Evolutionary conservation across 2,797 vertebrate genomes (phyloP), one percentile per base, ranked within the genome.

Genomic region (Loriculus beryllinus): DNA sequence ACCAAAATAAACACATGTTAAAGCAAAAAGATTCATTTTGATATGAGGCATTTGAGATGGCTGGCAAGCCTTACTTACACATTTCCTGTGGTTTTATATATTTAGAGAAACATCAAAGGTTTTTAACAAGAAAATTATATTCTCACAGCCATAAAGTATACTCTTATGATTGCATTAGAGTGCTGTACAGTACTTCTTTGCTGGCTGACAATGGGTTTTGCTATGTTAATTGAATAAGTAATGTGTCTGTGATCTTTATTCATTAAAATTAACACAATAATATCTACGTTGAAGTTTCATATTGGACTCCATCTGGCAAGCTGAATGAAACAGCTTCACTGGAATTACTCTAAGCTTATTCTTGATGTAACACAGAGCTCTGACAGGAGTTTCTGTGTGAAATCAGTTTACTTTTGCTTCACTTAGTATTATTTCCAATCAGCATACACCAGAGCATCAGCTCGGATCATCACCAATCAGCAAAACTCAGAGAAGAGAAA

Each of bases 191-290:
- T 72, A 76, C 56, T 69, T 85, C 92, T 88, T 78, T 82, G 69
- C 86, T 77, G 71, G 63, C 91, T 96, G 95, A 92, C 89, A 87
- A 52, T 82, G 82, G 29, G 29, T 9, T 95, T 92, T 95, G 85
- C 91, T 82, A 35, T 22, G 90, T 77, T 96, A 96, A 97, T 96
- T 94, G 80, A 95, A 72, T 94, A 91, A 96, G 94, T 82, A 84
- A 94, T 86, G 47, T 29, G 8, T 63, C 90, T 90, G 60, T 69
- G 85, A 95, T 96, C 72, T 96, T 94, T 93, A 96, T 77, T 93
- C 94, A 96, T 96, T 92, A 93, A 84, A 92, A 92, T 90, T 92
- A 97, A 95, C 89, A 86, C 80, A 96, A 86, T 94, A 95, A 83
- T 47, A 92, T 84, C 67, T 68, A 60, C 12, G 29, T 25, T 84